These are phyloP conservation scores for Lordiphosa andalusiaca DNA, from an alignment of 2,888 invertebrate genomes.

Conservation along the genomic window DNA sequence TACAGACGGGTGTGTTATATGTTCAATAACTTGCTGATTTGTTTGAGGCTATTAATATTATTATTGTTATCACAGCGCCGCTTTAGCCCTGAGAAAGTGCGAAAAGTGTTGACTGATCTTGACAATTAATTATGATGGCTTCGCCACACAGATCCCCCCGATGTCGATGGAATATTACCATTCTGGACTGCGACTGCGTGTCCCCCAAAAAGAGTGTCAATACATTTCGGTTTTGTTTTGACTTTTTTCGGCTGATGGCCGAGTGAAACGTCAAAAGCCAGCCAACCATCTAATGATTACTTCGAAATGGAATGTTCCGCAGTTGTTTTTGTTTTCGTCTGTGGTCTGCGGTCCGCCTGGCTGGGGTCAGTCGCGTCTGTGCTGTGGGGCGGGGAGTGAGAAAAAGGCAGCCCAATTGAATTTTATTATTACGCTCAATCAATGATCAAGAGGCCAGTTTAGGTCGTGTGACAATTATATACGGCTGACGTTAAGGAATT, in stretches of 20 bases:
- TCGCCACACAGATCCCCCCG: slow-evolving; percentile 45
- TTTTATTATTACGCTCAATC: slow-evolving; percentile 80
- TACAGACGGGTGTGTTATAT: slow-evolving; percentile 19
- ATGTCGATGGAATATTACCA: slow-evolving; percentile 61
- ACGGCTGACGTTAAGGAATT: slow-evolving; percentile 74
- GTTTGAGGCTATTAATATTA: slow-evolving; percentile 42
- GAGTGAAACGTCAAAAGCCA: slow-evolving; percentile 9
- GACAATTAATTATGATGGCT: slow-evolving; percentile 55
- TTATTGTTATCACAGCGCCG: slow-evolving; percentile 42
- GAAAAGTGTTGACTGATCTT: slow-evolving; percentile 57
- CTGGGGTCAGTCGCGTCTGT: slow-evolving; percentile 57
- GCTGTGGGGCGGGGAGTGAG: slow-evolving; percentile 14
- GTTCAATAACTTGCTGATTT: slow-evolving; percentile 47
- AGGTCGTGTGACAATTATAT: slow-evolving; percentile 81
- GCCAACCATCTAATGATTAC: slow-evolving; percentile 48
- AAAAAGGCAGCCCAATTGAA: slow-evolving; percentile 60
- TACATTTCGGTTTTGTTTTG: slow-evolving; percentile 5
- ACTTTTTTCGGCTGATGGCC: slow-evolving; percentile 6
- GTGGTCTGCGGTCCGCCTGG: slow-evolving; percentile 32
- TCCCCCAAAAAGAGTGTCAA: slow-evolving; percentile 13
- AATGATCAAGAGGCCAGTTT: slow-evolving; percentile 79
- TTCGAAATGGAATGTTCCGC: slow-evolving; percentile 64
- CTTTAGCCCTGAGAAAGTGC: slow-evolving; percentile 61
- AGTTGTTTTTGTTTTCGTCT: slow-evolving; percentile 52
- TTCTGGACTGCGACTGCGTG: slow-evolving; percentile 11